Evolutionary conservation across 2,113 vertebrate species (phyloP).

Genomic region (Pipra filicauda): DNA sequence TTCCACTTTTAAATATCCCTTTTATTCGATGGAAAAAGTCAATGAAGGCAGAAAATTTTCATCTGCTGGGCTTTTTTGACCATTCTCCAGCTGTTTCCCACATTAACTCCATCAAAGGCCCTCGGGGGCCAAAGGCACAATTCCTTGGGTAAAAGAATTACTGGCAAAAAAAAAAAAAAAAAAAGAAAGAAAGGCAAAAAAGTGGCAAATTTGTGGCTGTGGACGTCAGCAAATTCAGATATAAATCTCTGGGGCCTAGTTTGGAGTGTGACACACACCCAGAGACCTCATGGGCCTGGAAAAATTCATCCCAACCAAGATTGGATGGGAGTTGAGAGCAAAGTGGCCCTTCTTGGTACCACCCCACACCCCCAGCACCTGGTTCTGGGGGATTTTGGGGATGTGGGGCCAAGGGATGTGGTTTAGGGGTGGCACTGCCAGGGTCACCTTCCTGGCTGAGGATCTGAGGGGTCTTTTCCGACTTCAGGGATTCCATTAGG

Average conservation of each 20-base stretch:
- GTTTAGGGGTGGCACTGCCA: neutral
- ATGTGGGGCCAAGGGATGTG: neutral
- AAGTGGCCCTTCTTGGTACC: neutral
- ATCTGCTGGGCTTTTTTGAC: neutral
- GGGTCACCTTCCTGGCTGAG: accelerated
- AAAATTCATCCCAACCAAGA: neutral
- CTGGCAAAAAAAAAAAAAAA: neutral
- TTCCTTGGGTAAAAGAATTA: neutral
- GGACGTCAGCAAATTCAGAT: neutral
- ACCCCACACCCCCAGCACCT: accelerated
- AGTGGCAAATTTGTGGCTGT: neutral
- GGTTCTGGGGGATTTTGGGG: neutral
- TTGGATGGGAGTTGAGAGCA: neutral
- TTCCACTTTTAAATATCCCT: neutral
- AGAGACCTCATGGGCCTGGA: neutral
- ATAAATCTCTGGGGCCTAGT: neutral
- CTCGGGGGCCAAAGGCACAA: neutral
- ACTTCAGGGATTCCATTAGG: neutral
- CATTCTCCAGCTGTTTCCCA: neutral
- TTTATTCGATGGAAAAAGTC: neutral
- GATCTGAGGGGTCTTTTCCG: neutral
- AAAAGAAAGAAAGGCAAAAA: neutral
- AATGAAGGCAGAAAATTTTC: neutral
- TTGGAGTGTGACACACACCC: neutral
- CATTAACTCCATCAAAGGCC: neutral